phyloP scores from a whole-genome alignment of 92 coral and sea anemone genomes.

The Palythoa heliodiscus region DNA sequence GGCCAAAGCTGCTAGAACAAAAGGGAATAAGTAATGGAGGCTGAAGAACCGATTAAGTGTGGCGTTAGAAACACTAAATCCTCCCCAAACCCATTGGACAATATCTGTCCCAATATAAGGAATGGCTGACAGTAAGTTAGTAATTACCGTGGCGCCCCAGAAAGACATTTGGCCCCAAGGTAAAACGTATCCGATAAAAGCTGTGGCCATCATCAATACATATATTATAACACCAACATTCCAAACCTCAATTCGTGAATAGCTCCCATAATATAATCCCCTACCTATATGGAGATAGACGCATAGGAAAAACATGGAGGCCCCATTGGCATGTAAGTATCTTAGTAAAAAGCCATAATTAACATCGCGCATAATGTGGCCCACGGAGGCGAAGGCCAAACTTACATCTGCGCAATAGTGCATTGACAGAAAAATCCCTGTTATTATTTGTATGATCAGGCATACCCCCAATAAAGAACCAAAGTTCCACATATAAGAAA shows the following conservation, averaged over 20 bases:
- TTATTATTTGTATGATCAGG: conserved; percentile 46
- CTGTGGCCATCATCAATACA: conserved; percentile 62
- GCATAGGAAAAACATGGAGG: conserved; percentile 51
- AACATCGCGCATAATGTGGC: conserved; percentile 58
- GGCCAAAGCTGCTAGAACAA: conserved; percentile 51
- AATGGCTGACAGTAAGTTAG: conserved; percentile 56
- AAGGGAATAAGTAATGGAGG: conserved; percentile 57
- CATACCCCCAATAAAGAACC: conserved; percentile 59
- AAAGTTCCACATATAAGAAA: conserved; percentile 84
- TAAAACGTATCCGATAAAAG: conserved; percentile 58
- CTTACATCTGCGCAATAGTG: conserved; percentile 53
- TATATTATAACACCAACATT: conserved; percentile 69
- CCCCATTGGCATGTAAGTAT: conserved; percentile 55
- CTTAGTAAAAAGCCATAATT: conserved; percentile 46
- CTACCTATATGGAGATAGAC: conserved; percentile 59
- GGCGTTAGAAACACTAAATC: conserved; percentile 60
- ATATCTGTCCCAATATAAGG: conserved; percentile 56
- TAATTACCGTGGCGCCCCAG: conserved; percentile 64
- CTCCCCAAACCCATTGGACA: conserved; percentile 63
- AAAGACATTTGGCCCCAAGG: conserved; percentile 69
- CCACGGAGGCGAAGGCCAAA: conserved; percentile 47
- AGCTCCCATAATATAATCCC: conserved; percentile 59
- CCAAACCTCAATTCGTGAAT: conserved; percentile 49
- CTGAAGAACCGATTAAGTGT: conserved; percentile 57
- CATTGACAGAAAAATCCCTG: conserved; percentile 55